Evolutionary conservation across 1,140 invertebrate genomes (phyloP).

Genomic region (Drosophila cardini): DNA sequence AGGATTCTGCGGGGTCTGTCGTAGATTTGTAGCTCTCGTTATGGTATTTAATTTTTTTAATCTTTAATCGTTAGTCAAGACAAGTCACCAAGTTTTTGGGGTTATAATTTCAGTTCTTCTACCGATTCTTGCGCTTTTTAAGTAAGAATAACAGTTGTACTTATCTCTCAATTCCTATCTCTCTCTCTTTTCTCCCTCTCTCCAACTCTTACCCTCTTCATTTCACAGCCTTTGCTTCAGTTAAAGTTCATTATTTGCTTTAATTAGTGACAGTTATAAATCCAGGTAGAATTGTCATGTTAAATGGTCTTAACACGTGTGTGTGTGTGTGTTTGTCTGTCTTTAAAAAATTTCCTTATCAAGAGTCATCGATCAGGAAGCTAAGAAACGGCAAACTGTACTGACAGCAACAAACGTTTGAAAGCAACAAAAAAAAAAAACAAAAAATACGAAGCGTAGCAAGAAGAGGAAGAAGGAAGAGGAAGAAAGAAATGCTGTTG

Average conservation of each 20-base stretch:
- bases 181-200: no score
- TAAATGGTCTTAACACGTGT: constrained; percentile 2
- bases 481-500: constrained; percentile 30
- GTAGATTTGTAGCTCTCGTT: no score
- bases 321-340: neutral
- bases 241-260: neutral
- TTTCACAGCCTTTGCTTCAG: no score
- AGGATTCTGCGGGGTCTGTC: no score
- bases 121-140: no score
- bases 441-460: neutral
- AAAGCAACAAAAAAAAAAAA: constrained; percentile 10
- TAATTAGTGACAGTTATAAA: neutral
- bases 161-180: no score
- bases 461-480: neutral
- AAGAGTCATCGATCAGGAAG: constrained; percentile 48
- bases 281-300: constrained; percentile 1
- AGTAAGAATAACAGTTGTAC: no score
- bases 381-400: constrained; percentile 59
- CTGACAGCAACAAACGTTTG: constrained; percentile 19
- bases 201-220: no score
- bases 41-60: no score
- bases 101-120: no score
- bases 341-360: constrained; percentile 42
- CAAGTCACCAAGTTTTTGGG: no score
- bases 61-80: no score